phyloP scores from a whole-genome alignment of 2,113 vertebrate genomes.

The Alethe diademata region DNA sequence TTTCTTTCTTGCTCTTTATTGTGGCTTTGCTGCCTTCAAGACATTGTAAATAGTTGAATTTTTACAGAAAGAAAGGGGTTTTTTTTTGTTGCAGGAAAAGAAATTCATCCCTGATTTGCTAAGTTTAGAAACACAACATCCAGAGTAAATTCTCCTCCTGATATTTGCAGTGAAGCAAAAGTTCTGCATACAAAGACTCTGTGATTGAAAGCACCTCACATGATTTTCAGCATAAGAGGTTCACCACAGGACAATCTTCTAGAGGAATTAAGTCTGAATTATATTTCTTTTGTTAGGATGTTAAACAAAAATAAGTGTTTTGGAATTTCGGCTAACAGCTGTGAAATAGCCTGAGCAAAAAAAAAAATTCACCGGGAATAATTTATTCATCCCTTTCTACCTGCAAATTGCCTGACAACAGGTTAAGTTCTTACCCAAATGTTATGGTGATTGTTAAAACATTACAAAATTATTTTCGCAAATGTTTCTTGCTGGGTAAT shows the following conservation, averaged over 20 bases:
- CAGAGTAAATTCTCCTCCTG: neutral
- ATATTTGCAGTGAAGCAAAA: neutral
- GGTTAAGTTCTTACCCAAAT: neutral
- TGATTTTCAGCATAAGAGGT: neutral
- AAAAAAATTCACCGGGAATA: neutral
- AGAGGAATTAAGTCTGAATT: neutral
- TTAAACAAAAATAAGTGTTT: neutral
- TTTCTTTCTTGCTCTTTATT: neutral
- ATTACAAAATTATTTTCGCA: neutral
- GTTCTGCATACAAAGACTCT: neutral
- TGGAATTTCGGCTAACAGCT: neutral
- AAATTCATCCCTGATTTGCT: conserved; percentile 1
- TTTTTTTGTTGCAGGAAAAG: neutral
- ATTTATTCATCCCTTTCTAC: conserved; percentile 11
- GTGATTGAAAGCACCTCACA: neutral
- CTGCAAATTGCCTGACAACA: neutral
- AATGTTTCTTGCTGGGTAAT: neutral
- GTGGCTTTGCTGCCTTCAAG: neutral
- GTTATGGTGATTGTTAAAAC: neutral
- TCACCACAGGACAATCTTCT: neutral
- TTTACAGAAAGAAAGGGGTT: neutral
- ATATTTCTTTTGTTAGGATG: neutral
- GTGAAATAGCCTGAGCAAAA: neutral
- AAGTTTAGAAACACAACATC: neutral
- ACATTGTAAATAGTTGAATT: conserved; percentile 24